These are phyloP conservation scores for Bilobella aurantiaca DNA, from an alignment of 1,140 invertebrate genomes.

Conservation along the genomic window DNA sequence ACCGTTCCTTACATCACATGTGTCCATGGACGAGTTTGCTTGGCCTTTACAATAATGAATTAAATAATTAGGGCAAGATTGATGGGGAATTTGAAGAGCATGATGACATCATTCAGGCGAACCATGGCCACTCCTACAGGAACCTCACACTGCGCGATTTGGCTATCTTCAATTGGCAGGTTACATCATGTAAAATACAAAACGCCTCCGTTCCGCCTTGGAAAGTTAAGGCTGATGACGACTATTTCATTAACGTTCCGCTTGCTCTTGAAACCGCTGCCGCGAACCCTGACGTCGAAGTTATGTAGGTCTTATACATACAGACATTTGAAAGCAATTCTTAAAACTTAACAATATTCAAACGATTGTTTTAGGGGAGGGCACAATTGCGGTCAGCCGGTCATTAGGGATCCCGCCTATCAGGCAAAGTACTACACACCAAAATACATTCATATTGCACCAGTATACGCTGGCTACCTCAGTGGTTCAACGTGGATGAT, in stretches of 20 bases:
- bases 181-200: background rate
- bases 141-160: background rate
- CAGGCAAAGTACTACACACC: background rate
- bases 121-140: background rate
- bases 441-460: background rate
- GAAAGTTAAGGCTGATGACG: background rate
- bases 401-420: background rate
- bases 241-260: background rate
- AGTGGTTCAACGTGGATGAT: conserved; percentile 33
- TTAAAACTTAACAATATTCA: background rate
- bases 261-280: background rate
- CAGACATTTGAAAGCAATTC: background rate
- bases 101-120: background rate
- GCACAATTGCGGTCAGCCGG: background rate
- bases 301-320: background rate
- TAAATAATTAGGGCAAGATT: background rate
- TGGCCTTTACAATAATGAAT: too few relatives aligned
- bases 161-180: background rate
- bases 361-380: background rate
- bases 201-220: background rate
- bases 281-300: background rate
- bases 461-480: background rate
- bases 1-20: too few relatives aligned
- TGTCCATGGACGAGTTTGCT: too few relatives aligned
- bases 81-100: background rate